Evolutionary conservation across 1,140 invertebrate genomes (phyloP).

Genomic region (Chlorops oryzae): DNA sequence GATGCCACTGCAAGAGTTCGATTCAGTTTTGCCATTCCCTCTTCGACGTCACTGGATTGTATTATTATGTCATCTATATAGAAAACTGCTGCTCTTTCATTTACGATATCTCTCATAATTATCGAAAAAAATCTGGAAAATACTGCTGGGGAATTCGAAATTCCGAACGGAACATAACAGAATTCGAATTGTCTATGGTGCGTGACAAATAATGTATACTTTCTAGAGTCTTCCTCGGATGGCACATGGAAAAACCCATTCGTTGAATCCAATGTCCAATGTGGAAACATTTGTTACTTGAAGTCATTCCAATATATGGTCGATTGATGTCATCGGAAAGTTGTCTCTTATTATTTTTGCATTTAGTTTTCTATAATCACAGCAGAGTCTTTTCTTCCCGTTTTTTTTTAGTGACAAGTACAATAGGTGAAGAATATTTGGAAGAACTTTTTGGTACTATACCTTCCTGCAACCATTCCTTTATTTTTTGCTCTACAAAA

Average conservation of each 20-base stretch:
- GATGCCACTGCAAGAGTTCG: slow-evolving; percentile 3
- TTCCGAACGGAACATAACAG: neutral
- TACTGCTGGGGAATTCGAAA: slow-evolving; percentile 31
- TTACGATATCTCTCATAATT: slow-evolving; percentile 6
- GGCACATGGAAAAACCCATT: slow-evolving; percentile 13
- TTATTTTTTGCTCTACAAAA: slow-evolving; percentile 19
- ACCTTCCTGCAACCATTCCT: slow-evolving; percentile 25
- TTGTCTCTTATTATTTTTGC: slow-evolving; percentile 1
- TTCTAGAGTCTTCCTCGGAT: neutral
- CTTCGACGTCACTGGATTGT: slow-evolving; percentile 2
- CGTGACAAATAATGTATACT: slow-evolving; percentile 10
- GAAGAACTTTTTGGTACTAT: slow-evolving; percentile 24
- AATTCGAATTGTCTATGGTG: slow-evolving; percentile 4
- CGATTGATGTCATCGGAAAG: slow-evolving; percentile 22
- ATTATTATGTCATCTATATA: slow-evolving; percentile 10
- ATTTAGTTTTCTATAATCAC: slow-evolving; percentile 13
- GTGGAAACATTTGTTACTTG: slow-evolving; percentile 14
- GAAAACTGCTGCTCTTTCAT: neutral
- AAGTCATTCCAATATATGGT: slow-evolving; percentile 19
- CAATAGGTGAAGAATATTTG: slow-evolving; percentile 14
- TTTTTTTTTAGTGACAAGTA: slow-evolving; percentile 15
- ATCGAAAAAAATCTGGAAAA: slow-evolving; percentile 46
- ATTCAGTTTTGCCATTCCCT: slow-evolving; percentile 18
- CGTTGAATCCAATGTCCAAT: slow-evolving; percentile 15
- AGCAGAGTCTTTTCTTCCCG: slow-evolving; percentile 11